phyloP scores from a whole-genome alignment of 2,888 invertebrate genomes.

The Phoenoteleia sp. region DNA sequence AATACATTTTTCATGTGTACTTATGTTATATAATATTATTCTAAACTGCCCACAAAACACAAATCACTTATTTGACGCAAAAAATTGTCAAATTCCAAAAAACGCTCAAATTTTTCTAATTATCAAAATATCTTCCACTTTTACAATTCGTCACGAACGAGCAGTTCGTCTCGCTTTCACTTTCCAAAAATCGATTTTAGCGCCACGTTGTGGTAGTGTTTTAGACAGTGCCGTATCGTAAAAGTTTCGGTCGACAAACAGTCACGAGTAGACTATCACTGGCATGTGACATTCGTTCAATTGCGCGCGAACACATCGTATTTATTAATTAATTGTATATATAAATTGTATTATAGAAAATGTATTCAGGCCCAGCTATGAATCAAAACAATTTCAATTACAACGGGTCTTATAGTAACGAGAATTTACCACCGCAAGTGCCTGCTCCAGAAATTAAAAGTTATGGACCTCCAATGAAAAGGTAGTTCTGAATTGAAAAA shows the following conservation, averaged over 20 bases:
- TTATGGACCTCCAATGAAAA: too few species aligned
- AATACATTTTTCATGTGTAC: too few species aligned
- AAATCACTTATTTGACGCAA: too few species aligned
- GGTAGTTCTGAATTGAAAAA: too few species aligned
- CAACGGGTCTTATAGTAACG: background rate
- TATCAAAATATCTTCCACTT: too few species aligned
- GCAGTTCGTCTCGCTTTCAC: constrained; percentile 80
- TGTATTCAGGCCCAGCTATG: constrained; percentile 16
- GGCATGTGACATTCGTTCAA: constrained; percentile 43
- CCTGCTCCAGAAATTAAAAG: background rate
- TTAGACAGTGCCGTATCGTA: background rate
- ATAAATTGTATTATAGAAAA: constrained; percentile 44
- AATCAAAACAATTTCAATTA: constrained; percentile 11
- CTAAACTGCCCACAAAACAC: too few species aligned
- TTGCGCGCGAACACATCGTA: constrained; percentile 56
- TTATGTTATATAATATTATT: too few species aligned
- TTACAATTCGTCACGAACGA: too few species aligned
- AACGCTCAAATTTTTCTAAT: too few species aligned
- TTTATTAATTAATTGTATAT: constrained; percentile 48
- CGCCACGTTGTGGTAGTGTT: constrained; percentile 66
- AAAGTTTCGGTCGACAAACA: constrained; percentile 31
- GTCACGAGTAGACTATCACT: constrained; percentile 46
- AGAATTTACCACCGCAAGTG: background rate
- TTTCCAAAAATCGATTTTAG: constrained; percentile 84
- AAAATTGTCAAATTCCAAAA: too few species aligned